Evolutionary conservation across 2,797 vertebrate genomes (phyloP).

Genomic region (Pseudopleuronectes americanus): DNA sequence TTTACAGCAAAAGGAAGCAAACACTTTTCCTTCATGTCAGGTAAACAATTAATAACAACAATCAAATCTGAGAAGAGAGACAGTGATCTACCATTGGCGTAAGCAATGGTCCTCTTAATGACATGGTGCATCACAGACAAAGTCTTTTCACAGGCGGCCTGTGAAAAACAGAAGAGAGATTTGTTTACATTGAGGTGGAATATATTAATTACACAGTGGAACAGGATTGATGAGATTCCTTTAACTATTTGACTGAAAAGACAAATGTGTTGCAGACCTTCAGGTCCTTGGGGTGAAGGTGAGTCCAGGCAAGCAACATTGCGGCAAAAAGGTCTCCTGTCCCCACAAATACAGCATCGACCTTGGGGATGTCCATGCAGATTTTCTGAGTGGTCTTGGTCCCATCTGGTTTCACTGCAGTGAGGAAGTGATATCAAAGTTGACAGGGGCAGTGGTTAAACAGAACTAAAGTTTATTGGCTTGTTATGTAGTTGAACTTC

Average conservation of each 20-base stretch:
- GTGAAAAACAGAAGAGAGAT: constrained; percentile 44
- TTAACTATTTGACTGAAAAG: neutral
- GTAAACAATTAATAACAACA: neutral
- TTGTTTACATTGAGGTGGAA: neutral
- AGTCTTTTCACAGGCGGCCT: constrained; percentile 97
- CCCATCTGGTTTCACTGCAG: constrained; percentile 86
- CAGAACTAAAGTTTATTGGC: too few relatives aligned
- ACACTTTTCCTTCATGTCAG: neutral
- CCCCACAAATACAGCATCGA: constrained; percentile 95
- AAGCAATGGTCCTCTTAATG: constrained; percentile 92
- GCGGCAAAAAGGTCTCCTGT: constrained; percentile 97
- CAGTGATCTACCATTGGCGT: constrained; percentile 85
- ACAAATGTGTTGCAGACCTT: constrained; percentile 82
- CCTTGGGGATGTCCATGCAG: constrained; percentile 91
- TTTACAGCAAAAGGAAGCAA: constrained; percentile 13
- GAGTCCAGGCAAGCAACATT: constrained; percentile 96
- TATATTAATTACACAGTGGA: neutral
- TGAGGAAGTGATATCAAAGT: neutral
- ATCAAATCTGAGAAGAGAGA: neutral
- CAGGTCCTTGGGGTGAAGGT: constrained; percentile 92
- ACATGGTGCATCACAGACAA: constrained; percentile 96
- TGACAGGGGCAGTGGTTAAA: neutral
- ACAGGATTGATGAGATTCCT: neutral
- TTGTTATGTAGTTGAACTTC: neutral
- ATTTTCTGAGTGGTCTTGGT: constrained; percentile 86